Base-by-base conservation (phyloP, 2,113 vertebrate species). In the Nymphicus hollandicus region DNA sequence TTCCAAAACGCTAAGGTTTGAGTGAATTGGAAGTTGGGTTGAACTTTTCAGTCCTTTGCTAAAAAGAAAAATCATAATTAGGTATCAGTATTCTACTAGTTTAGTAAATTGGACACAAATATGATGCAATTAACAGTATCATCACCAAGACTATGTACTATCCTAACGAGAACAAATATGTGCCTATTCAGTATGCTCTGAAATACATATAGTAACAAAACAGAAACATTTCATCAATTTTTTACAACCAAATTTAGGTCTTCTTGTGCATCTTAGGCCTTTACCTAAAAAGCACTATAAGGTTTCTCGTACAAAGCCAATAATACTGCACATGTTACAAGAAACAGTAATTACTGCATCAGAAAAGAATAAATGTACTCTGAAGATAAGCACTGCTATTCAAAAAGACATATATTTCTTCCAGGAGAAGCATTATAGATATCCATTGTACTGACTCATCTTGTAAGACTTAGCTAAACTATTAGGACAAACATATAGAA, bases 301-400 rank as follows among this genome's bases (percentile, higher is more conserved):
- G 18, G 10, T 84, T 56, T 65, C 12, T 78, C 49, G 28, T 58
- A 81, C 31, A 53, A 94, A 76, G 44, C 24, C 13, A 86, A 0
- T 66, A 86, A 71, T 27, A 46, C 13, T 18, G 12, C 28, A 49
- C 8, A 7, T 47, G 20, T 83, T 81, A 81, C 10, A 81, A 68
- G 44, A 91, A 78, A 27, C 41, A 41, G 55, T 69, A 72, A 77
- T 81, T 91, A 91, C 31, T 90, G 55, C 82, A 88, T 55, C n/a
- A 61, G 41, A 89, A 70, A 46, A 72, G 65, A 93, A 81, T 66
- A 81, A 76, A 89, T 33, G 17, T 50, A 84, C 24, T 56, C 37
- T 69, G 35, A 81, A 76, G 47, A 78, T 12, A 66, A 58, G 56
- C 55, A 44, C 1, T 71, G 66, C 47, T 81, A 77, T 71, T 70